These are phyloP conservation scores for Pterostichus niger DNA, from an alignment of 2,888 invertebrate species.

Conservation along the genomic window DNA sequence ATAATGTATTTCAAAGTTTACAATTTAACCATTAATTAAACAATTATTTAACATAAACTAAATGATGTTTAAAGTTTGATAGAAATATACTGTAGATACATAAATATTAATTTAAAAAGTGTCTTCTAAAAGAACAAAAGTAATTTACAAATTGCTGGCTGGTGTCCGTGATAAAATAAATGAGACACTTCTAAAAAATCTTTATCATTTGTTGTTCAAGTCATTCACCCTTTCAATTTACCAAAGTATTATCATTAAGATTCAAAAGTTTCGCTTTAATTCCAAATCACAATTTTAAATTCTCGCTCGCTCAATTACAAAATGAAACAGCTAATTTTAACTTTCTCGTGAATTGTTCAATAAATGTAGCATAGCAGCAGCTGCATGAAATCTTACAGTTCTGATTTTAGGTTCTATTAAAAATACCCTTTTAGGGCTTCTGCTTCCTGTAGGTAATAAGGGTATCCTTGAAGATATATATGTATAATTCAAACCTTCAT, in stretches of 20 bases:
- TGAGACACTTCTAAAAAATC: neutral
- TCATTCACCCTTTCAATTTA: slow-evolving; percentile 20
- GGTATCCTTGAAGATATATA: slow-evolving; percentile 26
- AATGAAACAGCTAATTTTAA: slow-evolving; percentile 32
- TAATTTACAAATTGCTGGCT: no score
- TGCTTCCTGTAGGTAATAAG: slow-evolving; percentile 5
- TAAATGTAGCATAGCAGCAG: neutral
- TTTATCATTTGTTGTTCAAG: slow-evolving; percentile 6
- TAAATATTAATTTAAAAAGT: no score
- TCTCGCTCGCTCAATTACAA: slow-evolving; percentile 30
- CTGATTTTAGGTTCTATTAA: slow-evolving; percentile 15
- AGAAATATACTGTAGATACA: no score
- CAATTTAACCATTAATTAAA: no score
- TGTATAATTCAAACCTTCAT: slow-evolving; percentile 21
- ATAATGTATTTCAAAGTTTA: no score
- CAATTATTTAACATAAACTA: no score
- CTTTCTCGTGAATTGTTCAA: slow-evolving; percentile 22
- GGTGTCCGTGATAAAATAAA: no score
- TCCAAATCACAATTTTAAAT: slow-evolving; percentile 35
- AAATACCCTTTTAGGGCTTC: neutral
- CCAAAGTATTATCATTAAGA: slow-evolving; percentile 6
- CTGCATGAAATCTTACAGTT: slow-evolving; percentile 27
- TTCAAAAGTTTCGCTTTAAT: slow-evolving; percentile 20
- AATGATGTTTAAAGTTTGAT: no score
- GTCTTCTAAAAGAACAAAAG: no score